Conservation (phyloP, 1,140 invertebrate species). For the Brachionus asplanchnoidis region DNA sequence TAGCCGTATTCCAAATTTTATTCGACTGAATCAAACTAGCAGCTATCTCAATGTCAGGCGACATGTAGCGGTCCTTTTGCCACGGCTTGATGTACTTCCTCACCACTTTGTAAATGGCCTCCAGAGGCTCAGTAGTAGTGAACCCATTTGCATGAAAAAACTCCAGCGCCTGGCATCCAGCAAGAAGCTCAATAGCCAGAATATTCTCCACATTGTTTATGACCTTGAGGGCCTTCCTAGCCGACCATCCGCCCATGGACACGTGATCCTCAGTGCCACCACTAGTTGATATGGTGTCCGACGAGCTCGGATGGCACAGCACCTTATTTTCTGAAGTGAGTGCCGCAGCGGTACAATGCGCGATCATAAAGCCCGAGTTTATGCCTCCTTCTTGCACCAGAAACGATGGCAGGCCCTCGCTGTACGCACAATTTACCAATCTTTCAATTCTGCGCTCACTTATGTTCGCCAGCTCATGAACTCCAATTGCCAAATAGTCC, state of each 20-base stretch:
- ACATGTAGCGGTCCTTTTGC: conserved; percentile 67
- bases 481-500: conserved; percentile 69
- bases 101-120: conserved; percentile 64
- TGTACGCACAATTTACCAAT: conserved; percentile 68
- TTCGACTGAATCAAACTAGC: conserved; percentile 62
- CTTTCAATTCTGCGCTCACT: conserved; percentile 68
- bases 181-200: conserved; percentile 67
- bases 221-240: conserved; percentile 65
- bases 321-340: conserved; percentile 70
- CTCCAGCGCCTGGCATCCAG: conserved; percentile 71
- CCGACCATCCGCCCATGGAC: conserved; percentile 70
- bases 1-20: conserved; percentile 48
- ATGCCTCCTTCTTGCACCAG: conserved; percentile 67
- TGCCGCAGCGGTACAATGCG: conserved; percentile 69
- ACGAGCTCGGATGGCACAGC: conserved; percentile 68
- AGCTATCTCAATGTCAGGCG: conserved; percentile 65
- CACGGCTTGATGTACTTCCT: conserved; percentile 58
- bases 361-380: conserved; percentile 73
- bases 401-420: conserved; percentile 66
- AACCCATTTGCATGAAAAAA: conserved; percentile 64
- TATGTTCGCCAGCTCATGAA: conserved; percentile 69
- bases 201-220: conserved; percentile 67
- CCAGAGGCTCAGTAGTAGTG: conserved; percentile 66
- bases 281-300: conserved; percentile 68
- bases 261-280: conserved; percentile 74